Base-by-base conservation (phyloP, 2,888 invertebrate species). In the Sclerodermus sp. region DNA sequence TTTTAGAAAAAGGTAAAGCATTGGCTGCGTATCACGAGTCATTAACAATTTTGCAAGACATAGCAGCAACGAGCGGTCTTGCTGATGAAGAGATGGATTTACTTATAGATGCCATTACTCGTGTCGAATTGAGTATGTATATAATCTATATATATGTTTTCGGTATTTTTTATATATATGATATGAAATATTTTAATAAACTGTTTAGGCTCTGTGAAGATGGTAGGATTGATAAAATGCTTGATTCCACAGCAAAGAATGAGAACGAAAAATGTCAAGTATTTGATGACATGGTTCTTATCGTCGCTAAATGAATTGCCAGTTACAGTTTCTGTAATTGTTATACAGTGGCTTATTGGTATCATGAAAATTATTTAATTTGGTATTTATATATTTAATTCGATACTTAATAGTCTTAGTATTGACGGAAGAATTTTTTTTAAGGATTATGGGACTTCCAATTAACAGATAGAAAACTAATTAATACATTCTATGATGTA, bases 341-440 rank as follows among this genome's bases (percentile, higher is more conserved):
- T 67, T 15, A 41, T 71, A 9, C 70, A 71, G 41, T 77, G 77
- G 77, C 49, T 73, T 9, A 54, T 68, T 40, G 71, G 71, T 63
- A 60, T 57, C 42, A 16, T 44, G 13, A 14, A n/a, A n/a, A 23
- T 5, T 23, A 23, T 23, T 16, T 51, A 13, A 42, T 41, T 1
- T 13, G 30, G 41, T 44, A 23, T 17, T 29, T 40, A 4, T 18
- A 38, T 34, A 38, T 15, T 45, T 9, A 13, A 38, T 46, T 34
- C 13, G 9, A 39, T 32, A 1, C 6, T 14, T 2, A 13, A 43
- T 37, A 1, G 4, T 18, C 2, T 34, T 30, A 44, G 10, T 9
- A 41, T 34, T 36, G 41, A 42, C 8, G 23, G 15, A 13, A 14
- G 9, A 32, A 42, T 31, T 34, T 12, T 57, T 61, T 48, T 23